A percentile compares a stretch with the other conserved stretches of the same genome.
These are phyloP conservation scores for Eospalax fontanierii DNA, from an alignment of 2,797 vertebrate genomes.

Conservation along the genomic window DNA sequence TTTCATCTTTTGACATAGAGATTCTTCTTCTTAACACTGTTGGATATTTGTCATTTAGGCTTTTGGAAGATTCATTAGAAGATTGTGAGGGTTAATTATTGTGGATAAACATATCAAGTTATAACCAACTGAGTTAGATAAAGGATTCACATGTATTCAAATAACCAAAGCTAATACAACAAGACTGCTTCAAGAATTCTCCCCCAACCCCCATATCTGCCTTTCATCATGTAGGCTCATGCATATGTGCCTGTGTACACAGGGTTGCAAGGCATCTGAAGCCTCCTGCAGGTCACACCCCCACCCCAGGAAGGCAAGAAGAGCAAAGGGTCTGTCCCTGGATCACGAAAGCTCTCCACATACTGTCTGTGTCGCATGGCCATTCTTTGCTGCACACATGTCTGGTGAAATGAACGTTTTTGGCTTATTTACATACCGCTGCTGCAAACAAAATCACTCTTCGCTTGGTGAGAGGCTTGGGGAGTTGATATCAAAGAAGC, in stretches of 20 bases:
- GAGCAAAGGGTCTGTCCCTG: background rate
- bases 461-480: conserved; percentile 8
- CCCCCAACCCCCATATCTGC: background rate
- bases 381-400: background rate
- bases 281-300: background rate
- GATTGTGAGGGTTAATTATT: background rate
- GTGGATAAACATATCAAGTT: background rate
- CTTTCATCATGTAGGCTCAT: background rate
- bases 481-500: background rate
- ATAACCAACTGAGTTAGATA: background rate
- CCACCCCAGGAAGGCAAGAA: background rate
- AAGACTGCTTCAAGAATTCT: background rate
- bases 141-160: background rate
- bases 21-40: background rate
- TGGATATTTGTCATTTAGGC: conserved; percentile 10
- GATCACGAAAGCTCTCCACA: background rate
- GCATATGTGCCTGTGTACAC: background rate
- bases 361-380: background rate
- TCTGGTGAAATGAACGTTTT: background rate
- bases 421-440: background rate
- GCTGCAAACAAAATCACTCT: background rate
- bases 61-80: conserved; percentile 44
- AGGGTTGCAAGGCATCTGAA: background rate
- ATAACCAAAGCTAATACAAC: background rate
- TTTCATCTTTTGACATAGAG: background rate